Conservation (phyloP, 2,888 invertebrate genomes). For the Lycaena phlaeas region DNA sequence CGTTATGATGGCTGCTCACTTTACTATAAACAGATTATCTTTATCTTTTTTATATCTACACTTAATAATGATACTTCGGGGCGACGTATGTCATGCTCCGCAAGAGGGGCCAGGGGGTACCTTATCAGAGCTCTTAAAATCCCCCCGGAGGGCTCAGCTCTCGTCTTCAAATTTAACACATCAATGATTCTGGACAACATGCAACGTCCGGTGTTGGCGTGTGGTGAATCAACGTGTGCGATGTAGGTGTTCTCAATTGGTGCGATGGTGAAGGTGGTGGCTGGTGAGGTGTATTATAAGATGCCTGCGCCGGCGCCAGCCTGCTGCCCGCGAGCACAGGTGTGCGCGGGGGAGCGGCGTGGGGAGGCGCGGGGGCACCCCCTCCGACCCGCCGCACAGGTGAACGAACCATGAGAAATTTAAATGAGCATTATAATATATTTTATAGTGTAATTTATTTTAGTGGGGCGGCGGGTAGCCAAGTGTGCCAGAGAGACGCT, state of each 20-base stretch:
- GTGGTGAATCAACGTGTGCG: neutral
- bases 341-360: neutral
- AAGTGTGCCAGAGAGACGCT: neutral
- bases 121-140: no score
- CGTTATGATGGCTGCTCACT: neutral
- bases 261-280: neutral
- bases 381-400: constrained; percentile 7
- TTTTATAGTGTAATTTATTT: constrained; percentile 23
- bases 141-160: neutral
- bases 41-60: no score
- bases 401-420: constrained; percentile 15
- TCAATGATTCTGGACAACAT: no score
- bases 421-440: constrained; percentile 19
- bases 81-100: no score
- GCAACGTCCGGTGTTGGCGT: no score
- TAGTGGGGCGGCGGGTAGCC: constrained; percentile 6
- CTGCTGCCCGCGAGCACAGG: neutral
- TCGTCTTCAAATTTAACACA: no score
- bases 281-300: neutral
- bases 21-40: no score
- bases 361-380: neutral
- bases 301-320: neutral
- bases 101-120: no score
- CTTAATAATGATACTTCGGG: no score
- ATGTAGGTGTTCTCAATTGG: neutral